phyloP scores from a whole-genome alignment of 2,113 vertebrate genomes.

The Aphyosemion australe region DNA sequence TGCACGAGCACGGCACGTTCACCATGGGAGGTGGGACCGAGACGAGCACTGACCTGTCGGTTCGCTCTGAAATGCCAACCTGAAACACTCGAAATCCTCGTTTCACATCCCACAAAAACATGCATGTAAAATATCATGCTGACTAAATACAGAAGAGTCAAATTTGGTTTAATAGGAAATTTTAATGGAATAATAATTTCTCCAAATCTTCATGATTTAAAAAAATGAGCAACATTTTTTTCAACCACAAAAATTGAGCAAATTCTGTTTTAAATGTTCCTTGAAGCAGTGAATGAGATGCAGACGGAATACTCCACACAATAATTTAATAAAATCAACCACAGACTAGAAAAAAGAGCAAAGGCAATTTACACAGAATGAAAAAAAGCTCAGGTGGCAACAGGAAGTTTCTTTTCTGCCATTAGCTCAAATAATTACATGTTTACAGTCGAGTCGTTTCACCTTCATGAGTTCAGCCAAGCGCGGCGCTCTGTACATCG shows the following conservation, averaged over 20 bases:
- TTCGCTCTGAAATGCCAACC: conserved; percentile 49
- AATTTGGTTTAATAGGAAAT: too few relatives aligned
- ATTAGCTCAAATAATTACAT: conserved; percentile 58
- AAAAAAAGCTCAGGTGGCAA: conserved; percentile 52
- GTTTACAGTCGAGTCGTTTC: conserved; percentile 51
- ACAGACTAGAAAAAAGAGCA: conserved; percentile 68
- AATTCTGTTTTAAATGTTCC: background rate
- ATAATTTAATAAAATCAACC: conserved; percentile 74
- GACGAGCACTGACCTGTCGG: conserved; percentile 48
- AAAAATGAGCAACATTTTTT: background rate
- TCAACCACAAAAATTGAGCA: background rate
- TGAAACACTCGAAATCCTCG: conserved; percentile 32
- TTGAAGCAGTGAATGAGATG: conserved; percentile 24
- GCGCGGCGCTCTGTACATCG: conserved; percentile 40
- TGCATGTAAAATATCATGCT: conserved; percentile 18
- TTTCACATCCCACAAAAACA: conserved; percentile 31
- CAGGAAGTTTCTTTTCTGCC: conserved; percentile 50
- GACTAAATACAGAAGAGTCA: background rate
- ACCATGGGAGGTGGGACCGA: conserved; percentile 41
- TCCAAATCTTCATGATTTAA: too few relatives aligned
- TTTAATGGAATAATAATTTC: too few relatives aligned
- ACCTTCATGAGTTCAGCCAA: conserved; percentile 40
- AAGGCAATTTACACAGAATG: conserved; percentile 65
- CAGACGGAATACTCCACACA: conserved; percentile 56
- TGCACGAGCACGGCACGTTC: conserved; percentile 46